Conservation (phyloP, 1,140 invertebrate species). For the Papilio helenus region DNA sequence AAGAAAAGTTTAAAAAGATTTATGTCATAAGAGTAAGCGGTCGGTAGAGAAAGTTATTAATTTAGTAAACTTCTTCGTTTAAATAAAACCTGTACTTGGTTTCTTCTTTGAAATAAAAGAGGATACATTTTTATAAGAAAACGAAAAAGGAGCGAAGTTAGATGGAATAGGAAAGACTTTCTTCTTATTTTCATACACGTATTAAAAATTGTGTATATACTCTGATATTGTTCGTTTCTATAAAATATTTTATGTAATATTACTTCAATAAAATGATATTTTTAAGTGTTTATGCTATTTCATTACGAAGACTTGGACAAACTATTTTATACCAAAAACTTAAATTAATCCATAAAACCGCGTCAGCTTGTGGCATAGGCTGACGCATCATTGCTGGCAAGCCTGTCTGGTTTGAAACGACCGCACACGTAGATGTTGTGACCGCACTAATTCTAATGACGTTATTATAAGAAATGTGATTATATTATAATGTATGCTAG, state of each 20-base stretch:
- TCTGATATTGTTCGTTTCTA: too few relatives aligned
- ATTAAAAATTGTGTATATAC: too few relatives aligned
- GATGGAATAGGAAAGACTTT: too few relatives aligned
- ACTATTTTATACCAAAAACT: background rate
- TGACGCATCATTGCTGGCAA: conserved; percentile 41
- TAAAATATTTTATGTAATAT: too few relatives aligned
- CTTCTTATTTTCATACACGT: too few relatives aligned
- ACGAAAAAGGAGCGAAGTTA: background rate
- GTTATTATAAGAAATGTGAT: conserved; percentile 80
- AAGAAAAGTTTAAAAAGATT: conserved; percentile 41
- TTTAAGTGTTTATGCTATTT: too few relatives aligned
- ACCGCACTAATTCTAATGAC: conserved; percentile 80
- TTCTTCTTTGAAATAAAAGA: background rate
- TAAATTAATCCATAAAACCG: conserved; percentile 39
- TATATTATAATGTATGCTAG: conserved; percentile 78
- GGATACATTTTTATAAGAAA: background rate
- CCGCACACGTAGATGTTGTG: conserved; percentile 71
- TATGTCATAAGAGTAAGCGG: conserved; percentile 42
- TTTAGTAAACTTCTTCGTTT: background rate
- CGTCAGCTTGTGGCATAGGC: conserved; percentile 41
- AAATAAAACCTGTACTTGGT: background rate
- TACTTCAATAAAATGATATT: too few relatives aligned
- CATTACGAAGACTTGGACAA: too few relatives aligned
- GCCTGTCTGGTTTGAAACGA: conserved; percentile 50
- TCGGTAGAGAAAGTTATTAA: background rate